Base-by-base conservation (phyloP, 2,113 vertebrate genomes). In the Miniopterus natalensis region DNA sequence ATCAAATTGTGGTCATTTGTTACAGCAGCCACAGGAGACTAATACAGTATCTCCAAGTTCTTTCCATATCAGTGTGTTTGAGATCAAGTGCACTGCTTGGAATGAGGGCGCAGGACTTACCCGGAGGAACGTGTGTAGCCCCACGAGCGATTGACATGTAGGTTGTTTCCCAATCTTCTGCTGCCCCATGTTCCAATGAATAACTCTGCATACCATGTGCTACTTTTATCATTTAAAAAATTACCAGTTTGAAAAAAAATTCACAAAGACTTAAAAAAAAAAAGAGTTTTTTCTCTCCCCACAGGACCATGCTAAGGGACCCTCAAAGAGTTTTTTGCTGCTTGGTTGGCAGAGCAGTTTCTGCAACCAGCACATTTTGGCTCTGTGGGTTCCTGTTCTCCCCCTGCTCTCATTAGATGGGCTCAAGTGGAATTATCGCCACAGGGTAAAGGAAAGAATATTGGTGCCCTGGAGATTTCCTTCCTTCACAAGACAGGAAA, bases 401-500 rank as follows among this genome's bases (percentile, higher is more conserved):
- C 14, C 40, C 36, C 40, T 49, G 18, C 25, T 66, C 75, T 53
- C 81, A 45, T 0, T 5, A 68, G 71, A 49, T 1, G 42, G 65
- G 57, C 45, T 94, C 92, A 87, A 57, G 65, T 6, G 77, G 85
- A 90, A 77, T 86, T 57, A 45, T 40, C 55, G 51, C 68, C 80
- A 42, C 53, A 65, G 75, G 59, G 36, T 70, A 51, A 90, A 87
- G 45, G 70, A 65, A 75, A 77, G 31, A 59, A 47, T 20, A 7
- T 65, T 49, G 55, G 88, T 61, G 45, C 65, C 57, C 17, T 84
- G 78, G 51, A 93, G 45, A 65, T 29, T 77, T 25, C 55, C 79
- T 71, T 86, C 57, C 55, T 94, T 31, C n/a, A 8, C 17, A 13
- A 88, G 94, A 73, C 66, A 95, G 87, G 83, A 96, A 94, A 88